A percentile compares a stretch with the other conserved stretches of the same genome.
These are phyloP conservation scores for Podarcis lilfordi DNA, from an alignment of 2,797 vertebrate species.

Conservation along the genomic window DNA sequence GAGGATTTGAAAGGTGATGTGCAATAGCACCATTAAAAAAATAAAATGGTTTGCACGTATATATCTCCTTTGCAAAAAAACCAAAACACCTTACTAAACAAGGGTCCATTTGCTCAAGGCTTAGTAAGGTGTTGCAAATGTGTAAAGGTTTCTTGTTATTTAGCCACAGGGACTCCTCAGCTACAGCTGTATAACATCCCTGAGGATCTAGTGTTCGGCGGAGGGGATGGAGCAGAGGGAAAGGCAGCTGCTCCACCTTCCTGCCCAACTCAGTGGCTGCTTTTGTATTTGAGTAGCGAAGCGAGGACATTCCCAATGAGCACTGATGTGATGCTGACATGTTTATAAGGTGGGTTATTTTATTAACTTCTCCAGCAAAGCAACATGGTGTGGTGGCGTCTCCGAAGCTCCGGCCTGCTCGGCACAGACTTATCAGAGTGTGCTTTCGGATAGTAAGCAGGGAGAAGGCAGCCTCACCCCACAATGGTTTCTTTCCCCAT, in stretches of 20 bases:
- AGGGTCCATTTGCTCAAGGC: neutral
- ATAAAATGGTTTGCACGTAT: too few relatives aligned
- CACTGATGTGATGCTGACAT: conserved; percentile 64
- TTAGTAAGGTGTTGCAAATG: fast-evolving
- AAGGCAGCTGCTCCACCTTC: neutral
- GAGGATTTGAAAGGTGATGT: neutral
- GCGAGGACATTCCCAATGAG: conserved; percentile 64
- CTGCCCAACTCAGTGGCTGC: conserved; percentile 56
- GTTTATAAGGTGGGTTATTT: conserved; percentile 65
- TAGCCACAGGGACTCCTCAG: conserved; percentile 19
- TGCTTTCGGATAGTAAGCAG: conserved; percentile 46
- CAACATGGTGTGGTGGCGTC: neutral
- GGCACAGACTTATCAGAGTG: conserved; percentile 60
- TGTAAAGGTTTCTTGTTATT: neutral
- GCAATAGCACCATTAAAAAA: too few relatives aligned
- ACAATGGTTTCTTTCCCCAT: neutral
- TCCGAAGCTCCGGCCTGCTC: conserved; percentile 14
- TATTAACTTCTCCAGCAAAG: conserved; percentile 58
- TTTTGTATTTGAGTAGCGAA: conserved; percentile 57
- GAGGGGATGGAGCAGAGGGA: neutral
- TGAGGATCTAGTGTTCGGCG: neutral
- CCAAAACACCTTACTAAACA: neutral
- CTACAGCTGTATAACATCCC: neutral
- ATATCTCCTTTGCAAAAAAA: neutral
- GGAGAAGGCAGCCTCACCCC: neutral